Evolutionary conservation across 2,113 vertebrate species (phyloP).

Genomic region (Dromaius novaehollandiae): DNA sequence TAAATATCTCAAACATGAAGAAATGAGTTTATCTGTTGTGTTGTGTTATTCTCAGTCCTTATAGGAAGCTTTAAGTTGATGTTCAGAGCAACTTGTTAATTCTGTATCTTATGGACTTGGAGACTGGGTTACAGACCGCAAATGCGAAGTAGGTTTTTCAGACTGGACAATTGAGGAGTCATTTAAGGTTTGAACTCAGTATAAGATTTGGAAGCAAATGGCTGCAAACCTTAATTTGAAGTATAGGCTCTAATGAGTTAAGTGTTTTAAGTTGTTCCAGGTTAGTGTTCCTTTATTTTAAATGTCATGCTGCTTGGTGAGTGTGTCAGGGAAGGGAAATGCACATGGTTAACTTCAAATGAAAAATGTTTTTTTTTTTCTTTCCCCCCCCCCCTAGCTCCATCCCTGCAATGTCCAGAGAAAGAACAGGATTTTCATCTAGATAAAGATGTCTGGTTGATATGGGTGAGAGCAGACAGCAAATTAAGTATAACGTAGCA

Average conservation of each 20-base stretch:
- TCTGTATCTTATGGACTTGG: background rate
- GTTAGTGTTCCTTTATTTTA: background rate
- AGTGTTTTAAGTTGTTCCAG: background rate
- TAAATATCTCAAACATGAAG: background rate
- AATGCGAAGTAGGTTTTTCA: background rate
- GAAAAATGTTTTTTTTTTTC: background rate
- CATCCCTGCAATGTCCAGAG: background rate
- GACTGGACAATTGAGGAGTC: background rate
- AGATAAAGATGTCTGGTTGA: background rate
- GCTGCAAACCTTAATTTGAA: background rate
- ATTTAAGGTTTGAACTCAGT: background rate
- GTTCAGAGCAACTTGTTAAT: background rate
- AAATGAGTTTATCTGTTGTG: background rate
- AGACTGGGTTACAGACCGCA: background rate
- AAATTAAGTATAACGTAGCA: background rate
- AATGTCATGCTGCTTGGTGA: accelerated
- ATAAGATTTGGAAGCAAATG: background rate
- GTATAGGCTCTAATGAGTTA: background rate
- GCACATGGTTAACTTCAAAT: background rate
- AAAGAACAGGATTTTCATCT: background rate
- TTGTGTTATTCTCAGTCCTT: background rate
- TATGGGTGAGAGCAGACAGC: background rate
- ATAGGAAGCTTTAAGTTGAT: background rate
- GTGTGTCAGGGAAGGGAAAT: background rate
- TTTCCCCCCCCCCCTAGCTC: background rate